Evolutionary conservation across 2,113 vertebrate species (phyloP), one percentile per base, ranked within the genome.

Genomic region (Phaethornis superciliosus): DNA sequence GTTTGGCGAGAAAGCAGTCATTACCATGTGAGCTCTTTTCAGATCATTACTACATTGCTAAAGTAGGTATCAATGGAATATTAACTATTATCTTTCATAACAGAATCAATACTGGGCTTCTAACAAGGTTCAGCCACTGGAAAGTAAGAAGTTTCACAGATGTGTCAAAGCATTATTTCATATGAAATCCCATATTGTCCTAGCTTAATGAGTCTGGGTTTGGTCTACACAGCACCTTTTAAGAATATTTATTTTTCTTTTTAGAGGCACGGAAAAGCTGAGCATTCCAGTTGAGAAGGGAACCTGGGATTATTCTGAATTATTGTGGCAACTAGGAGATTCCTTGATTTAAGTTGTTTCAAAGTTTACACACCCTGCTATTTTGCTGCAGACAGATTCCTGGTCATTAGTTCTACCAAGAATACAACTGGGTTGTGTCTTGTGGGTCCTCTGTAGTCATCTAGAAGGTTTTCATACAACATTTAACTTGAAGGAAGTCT

Each of bases 181-280:
- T 28, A 14, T 55, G 37, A 33, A 42, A 3, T 55, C 49, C 0
- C 0, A 40, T 70, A 40, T 70, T 81, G 42, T 60, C 49, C 15
- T 85, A n/a, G 19, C 13, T 33, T 83, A 63, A 78, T 77, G 44
- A 90, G 63, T 12, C 10, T 77, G 6, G 2, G 4, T 42, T 88
- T 82, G 28, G 27, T 59, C 10, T 49, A 77, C 64, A 60, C 23
- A 71, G 42, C 37, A 42, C 15, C 30, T 94, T 77, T 62, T 85
- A 65, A 72, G 32, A 70, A 19, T 62, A 28, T 12, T 81, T 59
- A 5, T 85, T 77, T 80, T 72, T 64, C 35, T 47, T 56, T 70
- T 80, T 33, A 69, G 42, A 84, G 51, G 4, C 37, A 7, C 15
- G 62, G 59, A 82, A 40, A 74, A 52, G 6, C 13, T 30, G 49